Base-by-base conservation (phyloP, 2,888 invertebrate genomes). In the Epinotia brunnichana region DNA sequence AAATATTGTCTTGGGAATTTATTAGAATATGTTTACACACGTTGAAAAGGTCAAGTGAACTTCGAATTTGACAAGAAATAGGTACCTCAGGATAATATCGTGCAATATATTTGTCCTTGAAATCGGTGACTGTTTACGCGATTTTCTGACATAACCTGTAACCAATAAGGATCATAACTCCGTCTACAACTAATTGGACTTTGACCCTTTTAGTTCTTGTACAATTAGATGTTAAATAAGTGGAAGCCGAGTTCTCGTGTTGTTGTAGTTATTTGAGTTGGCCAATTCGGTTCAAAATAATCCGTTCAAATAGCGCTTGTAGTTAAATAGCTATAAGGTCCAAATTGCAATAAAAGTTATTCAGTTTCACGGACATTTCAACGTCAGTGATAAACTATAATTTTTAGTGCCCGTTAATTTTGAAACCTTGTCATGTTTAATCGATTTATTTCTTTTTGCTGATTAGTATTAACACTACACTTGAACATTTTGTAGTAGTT, bases 331-430 rank as follows among this genome's bases (percentile, higher is more conserved):
- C 15, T 44, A 3, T 15, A 44, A 1, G 15, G 1, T 44, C 13
- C 15, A 15, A 44, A 44, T 44, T 15, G 44, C 44, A 44, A 48
- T 48, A 44, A 13, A 13, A 48, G n/a, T 48, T 48, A 15, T 2
- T 48, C 35, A 35, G 35, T 35, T 35, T 35, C 35, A 48, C n/a
- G 2, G 48, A 48, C 48, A 48, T n/a, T 48, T 48, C 7, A 48
- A 48, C 15, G 7, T 5, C n/a, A n/a, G 10, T 5, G 21, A 48
- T 61, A 61, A 61, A 44, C 2, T 48, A 61, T 24, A 44, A 9
- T n/a, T 9, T 44, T 61, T 61, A 61, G 13, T 61, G 61, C 7
- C 21, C 41, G 21, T 21, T 61, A 41, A 61, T 61, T 61, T n/a
- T 59, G n/a, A 39, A 35, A 35, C 17, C 10, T 39, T 3, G 19